Evolutionary conservation across 2,888 invertebrate species (phyloP).

Genomic region (Troides oblongomaculatus): DNA sequence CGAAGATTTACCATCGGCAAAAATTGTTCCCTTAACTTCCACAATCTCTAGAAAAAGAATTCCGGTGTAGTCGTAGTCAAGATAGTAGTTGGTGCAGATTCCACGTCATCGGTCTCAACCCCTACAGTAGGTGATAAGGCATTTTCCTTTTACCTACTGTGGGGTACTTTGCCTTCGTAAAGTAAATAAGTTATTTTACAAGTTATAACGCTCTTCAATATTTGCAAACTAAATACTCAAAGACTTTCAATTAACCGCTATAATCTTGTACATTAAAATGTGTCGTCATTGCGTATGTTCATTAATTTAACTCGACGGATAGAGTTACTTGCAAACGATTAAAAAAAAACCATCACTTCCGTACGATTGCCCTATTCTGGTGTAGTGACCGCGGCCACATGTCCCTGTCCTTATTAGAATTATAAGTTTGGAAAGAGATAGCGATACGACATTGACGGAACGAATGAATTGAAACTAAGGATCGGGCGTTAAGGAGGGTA

Average conservation of each 20-base stretch:
- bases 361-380: constrained; percentile 43
- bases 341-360: constrained; percentile 43
- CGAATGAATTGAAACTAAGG: constrained; percentile 30
- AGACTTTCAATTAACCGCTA: constrained; percentile 8
- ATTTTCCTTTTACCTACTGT: too few species aligned
- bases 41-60: too few species aligned
- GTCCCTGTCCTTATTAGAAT: constrained; percentile 26
- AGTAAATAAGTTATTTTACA: too few species aligned
- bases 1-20: too few species aligned
- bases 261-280: constrained; percentile 29
- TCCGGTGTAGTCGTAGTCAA: too few species aligned
- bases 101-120: too few species aligned
- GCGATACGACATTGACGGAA: constrained; percentile 15
- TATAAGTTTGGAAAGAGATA: constrained; percentile 16
- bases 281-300: constrained; percentile 36
- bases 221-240: too few species aligned
- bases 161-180: too few species aligned
- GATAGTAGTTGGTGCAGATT: too few species aligned
- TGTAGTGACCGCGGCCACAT: constrained; percentile 27
- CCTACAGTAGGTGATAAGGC: too few species aligned
- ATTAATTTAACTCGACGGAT: constrained; percentile 45
- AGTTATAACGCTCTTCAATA: too few species aligned
- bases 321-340: constrained; percentile 44
- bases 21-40: too few species aligned
- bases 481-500: constrained; percentile 36